Evolutionary conservation across 2,113 vertebrate genomes (phyloP).

Genomic region (Sander vitreus): DNA sequence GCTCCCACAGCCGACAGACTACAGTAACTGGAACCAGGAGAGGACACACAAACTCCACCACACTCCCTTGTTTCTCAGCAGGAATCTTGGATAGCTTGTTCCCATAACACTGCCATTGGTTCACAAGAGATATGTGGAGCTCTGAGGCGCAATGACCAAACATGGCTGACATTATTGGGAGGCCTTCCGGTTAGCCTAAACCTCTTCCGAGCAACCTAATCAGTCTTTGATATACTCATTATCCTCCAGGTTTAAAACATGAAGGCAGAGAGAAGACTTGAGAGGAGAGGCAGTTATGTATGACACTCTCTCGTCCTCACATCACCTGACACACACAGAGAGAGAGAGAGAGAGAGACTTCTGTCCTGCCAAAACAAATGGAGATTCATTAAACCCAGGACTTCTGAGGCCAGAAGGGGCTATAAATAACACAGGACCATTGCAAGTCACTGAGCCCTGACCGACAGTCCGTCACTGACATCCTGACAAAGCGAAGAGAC

Average conservation of each 20-base stretch:
- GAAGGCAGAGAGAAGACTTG: neutral
- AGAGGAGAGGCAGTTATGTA: constrained; percentile 32
- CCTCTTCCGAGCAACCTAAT: constrained; percentile 55
- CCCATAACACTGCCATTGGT: constrained; percentile 48
- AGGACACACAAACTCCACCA: constrained; percentile 14
- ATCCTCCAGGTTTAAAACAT: constrained; percentile 43
- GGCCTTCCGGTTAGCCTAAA: constrained; percentile 47
- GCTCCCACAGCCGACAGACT: neutral
- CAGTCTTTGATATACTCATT: constrained; percentile 62
- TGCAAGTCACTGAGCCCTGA: constrained; percentile 64
- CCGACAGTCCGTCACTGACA: constrained; percentile 70
- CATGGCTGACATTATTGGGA: constrained; percentile 59
- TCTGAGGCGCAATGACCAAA: constrained; percentile 71
- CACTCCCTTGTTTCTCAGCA: constrained; percentile 35
- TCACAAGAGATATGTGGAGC: constrained; percentile 46
- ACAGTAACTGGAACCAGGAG: constrained; percentile 38
- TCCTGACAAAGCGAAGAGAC: constrained; percentile 74
- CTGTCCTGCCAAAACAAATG: constrained; percentile 81
- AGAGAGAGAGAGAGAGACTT: constrained; percentile 3
- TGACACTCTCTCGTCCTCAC: constrained; percentile 43
- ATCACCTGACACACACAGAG: constrained; percentile 39
- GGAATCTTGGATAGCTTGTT: constrained; percentile 38
- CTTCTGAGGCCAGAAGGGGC: constrained; percentile 56
- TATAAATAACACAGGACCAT: constrained; percentile 79
- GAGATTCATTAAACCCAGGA: constrained; percentile 76